phyloP scores from a whole-genome alignment of 2,113 vertebrate species.

The Turdus rufiventris region DNA sequence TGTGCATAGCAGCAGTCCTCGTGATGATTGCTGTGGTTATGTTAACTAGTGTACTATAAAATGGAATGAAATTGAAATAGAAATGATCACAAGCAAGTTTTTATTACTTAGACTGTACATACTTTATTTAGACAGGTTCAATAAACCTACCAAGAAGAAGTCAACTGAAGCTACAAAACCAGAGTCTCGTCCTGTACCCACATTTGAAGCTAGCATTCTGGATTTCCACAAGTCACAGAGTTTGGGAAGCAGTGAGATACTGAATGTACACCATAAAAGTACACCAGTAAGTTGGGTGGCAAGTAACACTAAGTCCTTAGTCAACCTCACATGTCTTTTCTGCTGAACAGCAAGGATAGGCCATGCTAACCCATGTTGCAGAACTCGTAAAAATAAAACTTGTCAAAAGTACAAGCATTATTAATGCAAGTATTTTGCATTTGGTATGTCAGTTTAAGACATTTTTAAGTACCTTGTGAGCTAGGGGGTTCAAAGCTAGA shows the following conservation, averaged over 20 bases:
- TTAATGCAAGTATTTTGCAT: not conserved
- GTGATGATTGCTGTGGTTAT: not conserved
- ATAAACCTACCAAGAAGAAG: slow-evolving; percentile 55
- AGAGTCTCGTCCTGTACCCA: slow-evolving; percentile 10
- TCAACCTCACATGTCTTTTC: not conserved
- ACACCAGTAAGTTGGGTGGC: not conserved
- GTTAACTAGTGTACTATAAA: not conserved
- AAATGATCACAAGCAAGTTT: not conserved
- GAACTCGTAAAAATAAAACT: not conserved
- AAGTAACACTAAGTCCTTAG: not conserved
- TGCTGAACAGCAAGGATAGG: slow-evolving; percentile 30
- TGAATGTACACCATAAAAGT: slow-evolving; percentile 2
- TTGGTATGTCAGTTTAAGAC: not conserved
- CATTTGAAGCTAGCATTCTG: slow-evolving; percentile 56
- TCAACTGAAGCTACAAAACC: slow-evolving; percentile 34
- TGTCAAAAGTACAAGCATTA: not conserved
- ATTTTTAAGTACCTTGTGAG: not conserved
- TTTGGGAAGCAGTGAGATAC: not conserved
- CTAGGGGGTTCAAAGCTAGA: not conserved
- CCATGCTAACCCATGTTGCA: not conserved
- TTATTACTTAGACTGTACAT: not conserved
- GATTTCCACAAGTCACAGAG: slow-evolving; percentile 65
- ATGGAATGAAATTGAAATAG: not conserved
- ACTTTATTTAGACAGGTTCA: slow-evolving; percentile 57
- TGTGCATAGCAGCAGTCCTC: not conserved